Evolutionary conservation across 2,888 invertebrate genomes (phyloP).

Genomic region (Coecobrya sp.): DNA sequence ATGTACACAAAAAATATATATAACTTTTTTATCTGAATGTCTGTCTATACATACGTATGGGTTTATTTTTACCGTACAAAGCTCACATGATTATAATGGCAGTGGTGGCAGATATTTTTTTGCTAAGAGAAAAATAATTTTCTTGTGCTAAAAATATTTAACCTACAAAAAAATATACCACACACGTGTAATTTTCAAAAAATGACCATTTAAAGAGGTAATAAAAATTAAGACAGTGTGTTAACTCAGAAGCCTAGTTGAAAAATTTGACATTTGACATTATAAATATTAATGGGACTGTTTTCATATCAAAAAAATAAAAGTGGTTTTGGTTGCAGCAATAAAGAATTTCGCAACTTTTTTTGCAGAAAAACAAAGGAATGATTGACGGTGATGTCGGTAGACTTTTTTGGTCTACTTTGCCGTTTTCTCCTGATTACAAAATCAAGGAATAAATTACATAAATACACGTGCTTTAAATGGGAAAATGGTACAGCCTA

Average conservation of each 20-base stretch:
- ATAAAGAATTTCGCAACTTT: conserved; percentile 38
- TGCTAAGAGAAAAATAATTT: neutral
- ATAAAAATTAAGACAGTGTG: no score
- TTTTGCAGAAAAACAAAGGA: neutral
- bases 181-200: neutral
- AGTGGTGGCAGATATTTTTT: neutral
- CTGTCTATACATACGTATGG: neutral
- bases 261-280: no score
- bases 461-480: conserved; percentile 18
- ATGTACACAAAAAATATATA: conserved; percentile 51
- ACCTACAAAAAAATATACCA: neutral
- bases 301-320: no score
- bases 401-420: neutral
- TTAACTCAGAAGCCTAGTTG: no score
- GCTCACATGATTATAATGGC: neutral
- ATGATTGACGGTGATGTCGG: neutral
- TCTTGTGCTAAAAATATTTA: conserved; percentile 1
- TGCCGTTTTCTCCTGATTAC: neutral
- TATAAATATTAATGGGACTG: no score
- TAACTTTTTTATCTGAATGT: neutral
- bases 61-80: conserved; percentile 35
- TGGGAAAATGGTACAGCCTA: no score
- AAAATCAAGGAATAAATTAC: conserved; percentile 47
- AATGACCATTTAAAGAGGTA: neutral
- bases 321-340: neutral